Percentiles rank a stretch among this genome's conserved stretches.
These are phyloP conservation scores for Tragelaphus imberbis DNA, from an alignment of 2,113 vertebrate species.

Conservation along the genomic window DNA sequence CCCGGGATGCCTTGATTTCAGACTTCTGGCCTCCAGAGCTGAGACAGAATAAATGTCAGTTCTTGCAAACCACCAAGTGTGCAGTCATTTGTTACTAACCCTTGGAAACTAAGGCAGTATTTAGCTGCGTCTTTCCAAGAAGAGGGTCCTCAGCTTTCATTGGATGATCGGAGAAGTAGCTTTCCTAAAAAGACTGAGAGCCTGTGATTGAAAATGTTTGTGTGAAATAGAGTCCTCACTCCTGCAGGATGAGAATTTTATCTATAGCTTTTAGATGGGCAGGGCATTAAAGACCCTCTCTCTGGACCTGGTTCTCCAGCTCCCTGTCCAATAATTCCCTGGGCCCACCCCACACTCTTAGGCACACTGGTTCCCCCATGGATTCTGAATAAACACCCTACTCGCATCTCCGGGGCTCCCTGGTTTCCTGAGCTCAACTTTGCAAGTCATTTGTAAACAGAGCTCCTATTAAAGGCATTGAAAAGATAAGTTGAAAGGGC, in stretches of 20 bases:
- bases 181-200: not conserved
- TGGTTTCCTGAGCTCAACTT: not conserved
- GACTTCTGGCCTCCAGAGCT: not conserved
- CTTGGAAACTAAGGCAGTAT: not conserved
- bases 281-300: not conserved
- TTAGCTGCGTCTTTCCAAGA: not conserved
- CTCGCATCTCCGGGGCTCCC: not conserved
- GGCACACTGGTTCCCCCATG: not conserved
- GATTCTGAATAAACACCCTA: not conserved
- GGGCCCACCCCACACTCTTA: rapidly evolving
- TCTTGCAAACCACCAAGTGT: not conserved
- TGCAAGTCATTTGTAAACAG: not conserved
- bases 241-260: not conserved
- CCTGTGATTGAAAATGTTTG: not conserved
- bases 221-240: not conserved
- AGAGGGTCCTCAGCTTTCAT: not conserved
- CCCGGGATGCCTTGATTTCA: rapidly evolving
- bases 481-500: not conserved
- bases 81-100: not conserved
- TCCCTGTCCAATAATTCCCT: not conserved
- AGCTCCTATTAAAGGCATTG: not conserved
- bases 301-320: not conserved
- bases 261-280: not conserved
- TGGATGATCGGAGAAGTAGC: not conserved
- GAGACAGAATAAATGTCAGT: not conserved